Percentiles rank a stretch among this genome's conserved stretches.
Evolutionary conservation across 30 jellyfish, hydroid and myxozoan species (phyloP).

Genomic region (Nemopilema nomurai): DNA sequence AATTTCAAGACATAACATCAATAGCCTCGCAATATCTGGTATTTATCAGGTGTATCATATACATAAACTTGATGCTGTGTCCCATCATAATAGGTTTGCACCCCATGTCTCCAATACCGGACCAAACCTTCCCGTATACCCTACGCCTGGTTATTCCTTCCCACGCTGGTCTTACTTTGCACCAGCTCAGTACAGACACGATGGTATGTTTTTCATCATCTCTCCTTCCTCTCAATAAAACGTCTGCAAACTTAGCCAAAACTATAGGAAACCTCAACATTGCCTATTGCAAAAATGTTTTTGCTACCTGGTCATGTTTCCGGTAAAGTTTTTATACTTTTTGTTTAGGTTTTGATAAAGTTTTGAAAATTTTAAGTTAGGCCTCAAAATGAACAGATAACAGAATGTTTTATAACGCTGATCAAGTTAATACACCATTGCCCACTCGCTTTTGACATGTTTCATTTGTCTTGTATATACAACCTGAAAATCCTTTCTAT

Average conservation of each 20-base stretch:
- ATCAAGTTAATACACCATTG: not conserved
- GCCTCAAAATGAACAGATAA: not conserved
- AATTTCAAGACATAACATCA: too few relatives aligned
- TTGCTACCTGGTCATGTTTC: not conserved
- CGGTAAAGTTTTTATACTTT: not conserved
- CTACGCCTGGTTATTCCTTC: constrained; percentile 20
- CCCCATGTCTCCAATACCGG: not conserved
- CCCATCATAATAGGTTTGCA: not conserved
- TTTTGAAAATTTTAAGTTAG: not conserved
- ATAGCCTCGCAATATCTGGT: too few relatives aligned
- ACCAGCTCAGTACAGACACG: constrained; percentile 50
- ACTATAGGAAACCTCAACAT: not conserved
- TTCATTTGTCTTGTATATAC: not conserved
- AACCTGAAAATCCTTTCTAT: not conserved
- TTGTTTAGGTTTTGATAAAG: not conserved
- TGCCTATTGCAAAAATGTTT: not conserved
- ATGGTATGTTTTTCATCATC: constrained; percentile 6
- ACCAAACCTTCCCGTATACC: constrained; percentile 21
- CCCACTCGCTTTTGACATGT: not conserved
- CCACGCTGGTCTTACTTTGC: constrained; percentile 54
- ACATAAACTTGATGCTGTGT: not conserved
- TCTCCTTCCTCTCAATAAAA: not conserved
- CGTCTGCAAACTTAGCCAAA: not conserved
- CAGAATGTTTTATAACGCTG: not conserved
- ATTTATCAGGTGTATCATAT: too few relatives aligned